Conservation (phyloP, 2,113 vertebrate genomes). For the Laterallus jamaicensis region DNA sequence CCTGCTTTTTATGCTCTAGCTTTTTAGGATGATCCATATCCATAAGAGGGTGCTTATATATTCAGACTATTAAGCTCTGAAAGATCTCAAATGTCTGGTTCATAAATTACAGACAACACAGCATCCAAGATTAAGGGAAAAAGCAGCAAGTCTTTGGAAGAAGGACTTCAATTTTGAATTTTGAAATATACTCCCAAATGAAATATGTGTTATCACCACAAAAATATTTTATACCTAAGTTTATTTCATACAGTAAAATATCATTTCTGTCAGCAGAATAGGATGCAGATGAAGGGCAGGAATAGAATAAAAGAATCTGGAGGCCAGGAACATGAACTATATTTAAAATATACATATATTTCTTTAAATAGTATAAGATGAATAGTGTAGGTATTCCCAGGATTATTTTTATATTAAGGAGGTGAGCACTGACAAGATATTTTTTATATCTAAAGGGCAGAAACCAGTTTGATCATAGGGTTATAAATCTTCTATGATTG, state of each 20-base stretch:
- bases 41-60: background rate
- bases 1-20: background rate
- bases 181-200: background rate
- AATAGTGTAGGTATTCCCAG: background rate
- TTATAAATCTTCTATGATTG: background rate
- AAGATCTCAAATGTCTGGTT: background rate
- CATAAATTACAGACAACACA: conserved; percentile 5
- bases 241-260: background rate
- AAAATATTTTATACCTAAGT: background rate
- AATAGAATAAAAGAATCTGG: background rate
- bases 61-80: background rate
- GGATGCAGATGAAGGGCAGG: background rate
- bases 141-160: background rate
- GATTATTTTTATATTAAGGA: background rate
- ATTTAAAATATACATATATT: background rate
- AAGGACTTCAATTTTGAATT: background rate
- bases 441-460: background rate
- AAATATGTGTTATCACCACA: background rate
- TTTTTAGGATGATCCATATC: background rate
- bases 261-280: background rate
- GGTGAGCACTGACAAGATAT: background rate
- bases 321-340: background rate
- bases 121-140: background rate
- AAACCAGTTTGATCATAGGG: background rate
- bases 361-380: background rate